Conservation (phyloP, 37 sponge, comb jelly and placozoan genomes). For the Ephydatia muelleri region DNA sequence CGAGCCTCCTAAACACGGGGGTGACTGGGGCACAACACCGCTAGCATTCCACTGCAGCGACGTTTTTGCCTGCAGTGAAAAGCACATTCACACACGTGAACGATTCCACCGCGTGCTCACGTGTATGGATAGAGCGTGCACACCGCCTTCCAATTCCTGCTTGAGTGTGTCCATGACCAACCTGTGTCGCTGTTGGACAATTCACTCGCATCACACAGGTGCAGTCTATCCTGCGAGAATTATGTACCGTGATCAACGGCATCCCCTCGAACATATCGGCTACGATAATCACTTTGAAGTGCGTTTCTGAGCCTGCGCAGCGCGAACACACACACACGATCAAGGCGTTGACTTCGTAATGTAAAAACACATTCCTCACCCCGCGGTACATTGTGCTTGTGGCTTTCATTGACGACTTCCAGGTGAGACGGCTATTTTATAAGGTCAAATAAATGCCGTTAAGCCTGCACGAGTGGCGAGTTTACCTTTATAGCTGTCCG, state of each 20-base stretch:
- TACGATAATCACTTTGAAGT: slow-evolving; percentile 91
- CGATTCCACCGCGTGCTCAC: no score
- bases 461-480: no score
- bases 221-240: neutral
- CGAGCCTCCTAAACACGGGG: slow-evolving; percentile 87
- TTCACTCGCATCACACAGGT: neutral
- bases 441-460: no score
- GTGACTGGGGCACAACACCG: slow-evolving; percentile 56
- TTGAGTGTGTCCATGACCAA: slow-evolving; percentile 64
- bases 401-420: slow-evolving; percentile 87
- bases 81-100: no score
- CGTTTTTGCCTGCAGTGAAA: slow-evolving; percentile 64
- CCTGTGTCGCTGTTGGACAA: slow-evolving; percentile 72
- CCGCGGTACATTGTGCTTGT: slow-evolving; percentile 91
- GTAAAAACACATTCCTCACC: slow-evolving; percentile 22
- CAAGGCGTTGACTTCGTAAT: neutral
- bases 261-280: slow-evolving; percentile 69
- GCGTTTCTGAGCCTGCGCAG: slow-evolving; percentile 86
- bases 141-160: slow-evolving; percentile 63
- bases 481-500: no score
- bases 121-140: slow-evolving; percentile 90
- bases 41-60: slow-evolving; percentile 72
- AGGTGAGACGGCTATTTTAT: slow-evolving; percentile 65
- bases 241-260: slow-evolving; percentile 67
- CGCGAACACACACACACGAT: neutral